Conservation (phyloP, 2,888 invertebrate species). For the Volucella inflata region DNA sequence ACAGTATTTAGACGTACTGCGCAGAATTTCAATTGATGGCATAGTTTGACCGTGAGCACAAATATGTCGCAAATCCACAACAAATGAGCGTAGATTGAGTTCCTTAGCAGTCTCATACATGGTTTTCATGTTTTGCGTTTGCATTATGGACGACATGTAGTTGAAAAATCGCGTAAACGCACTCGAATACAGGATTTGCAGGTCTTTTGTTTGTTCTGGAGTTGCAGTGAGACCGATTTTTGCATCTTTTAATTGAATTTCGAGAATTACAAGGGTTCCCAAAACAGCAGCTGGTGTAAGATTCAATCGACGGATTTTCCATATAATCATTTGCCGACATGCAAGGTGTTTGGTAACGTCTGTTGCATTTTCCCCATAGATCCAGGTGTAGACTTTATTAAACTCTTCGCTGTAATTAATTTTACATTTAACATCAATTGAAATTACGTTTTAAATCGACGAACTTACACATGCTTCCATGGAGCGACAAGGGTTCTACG, state of each 20-base stretch:
- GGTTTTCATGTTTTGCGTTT: constrained; percentile 79
- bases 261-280: constrained; percentile 81
- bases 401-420: constrained; percentile 79
- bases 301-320: constrained; percentile 81
- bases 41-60: constrained; percentile 82
- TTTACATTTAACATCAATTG: background rate
- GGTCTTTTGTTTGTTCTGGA: constrained; percentile 57
- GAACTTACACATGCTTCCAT: constrained; percentile 81
- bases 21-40: constrained; percentile 80
- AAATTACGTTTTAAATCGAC: background rate
- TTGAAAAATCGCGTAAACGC: constrained; percentile 83
- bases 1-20: constrained; percentile 80
- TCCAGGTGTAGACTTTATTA: constrained; percentile 79
- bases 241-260: constrained; percentile 80
- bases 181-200: constrained; percentile 80
- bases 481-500: constrained; percentile 81
- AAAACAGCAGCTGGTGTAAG: constrained; percentile 82
- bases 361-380: constrained; percentile 78
- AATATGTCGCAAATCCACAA: constrained; percentile 82
- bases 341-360: constrained; percentile 77
- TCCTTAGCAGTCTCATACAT: constrained; percentile 82
- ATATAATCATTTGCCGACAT: constrained; percentile 79
- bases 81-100: constrained; percentile 82
- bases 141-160: constrained; percentile 83
- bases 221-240: background rate